A percentile compares a stretch with the other conserved stretches of the same genome.
Conservation (phyloP, 2,888 invertebrate species). For the Sphaeridia pumilis region DNA sequence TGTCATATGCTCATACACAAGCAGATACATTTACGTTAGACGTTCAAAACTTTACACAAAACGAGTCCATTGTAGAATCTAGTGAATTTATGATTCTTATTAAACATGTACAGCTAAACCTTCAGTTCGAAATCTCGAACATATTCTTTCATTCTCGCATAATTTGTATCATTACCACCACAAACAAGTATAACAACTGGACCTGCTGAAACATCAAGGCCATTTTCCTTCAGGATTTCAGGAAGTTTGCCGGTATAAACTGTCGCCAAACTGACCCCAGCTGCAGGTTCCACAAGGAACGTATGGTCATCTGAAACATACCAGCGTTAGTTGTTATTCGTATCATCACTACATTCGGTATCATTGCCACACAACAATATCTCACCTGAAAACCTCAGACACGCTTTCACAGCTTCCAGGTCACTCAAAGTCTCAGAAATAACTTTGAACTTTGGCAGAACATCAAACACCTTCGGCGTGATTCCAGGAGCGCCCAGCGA, state of each 20-base stretch:
- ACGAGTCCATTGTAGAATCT: too few relatives aligned
- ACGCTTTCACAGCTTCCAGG: slow-evolving; percentile 40
- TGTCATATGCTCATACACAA: too few relatives aligned
- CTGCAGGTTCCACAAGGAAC: slow-evolving; percentile 43
- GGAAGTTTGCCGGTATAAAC: slow-evolving; percentile 40
- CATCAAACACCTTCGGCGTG: slow-evolving; percentile 37
- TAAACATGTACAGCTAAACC: too few relatives aligned
- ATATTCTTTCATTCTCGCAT: slow-evolving; percentile 46
- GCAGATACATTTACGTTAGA: too few relatives aligned
- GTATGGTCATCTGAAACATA: slow-evolving; percentile 41
- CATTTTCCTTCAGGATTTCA: slow-evolving; percentile 36
- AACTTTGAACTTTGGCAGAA: slow-evolving; percentile 37
- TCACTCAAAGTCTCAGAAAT: slow-evolving; percentile 40
- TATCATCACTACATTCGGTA: not conserved
- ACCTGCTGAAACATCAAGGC: slow-evolving; percentile 24
- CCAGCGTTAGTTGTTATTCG: not conserved
- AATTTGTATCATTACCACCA: slow-evolving; percentile 48
- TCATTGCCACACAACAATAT: not conserved
- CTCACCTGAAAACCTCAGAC: slow-evolving; percentile 41
- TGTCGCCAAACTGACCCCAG: slow-evolving; percentile 43
- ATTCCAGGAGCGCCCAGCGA: slow-evolving; percentile 40
- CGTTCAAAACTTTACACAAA: too few relatives aligned
- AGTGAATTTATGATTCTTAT: too few relatives aligned
- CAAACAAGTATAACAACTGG: slow-evolving; percentile 43
- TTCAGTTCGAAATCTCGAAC: not conserved